Evolutionary conservation across 2,113 vertebrate genomes (phyloP).

Genomic region (Suricata suricatta): DNA sequence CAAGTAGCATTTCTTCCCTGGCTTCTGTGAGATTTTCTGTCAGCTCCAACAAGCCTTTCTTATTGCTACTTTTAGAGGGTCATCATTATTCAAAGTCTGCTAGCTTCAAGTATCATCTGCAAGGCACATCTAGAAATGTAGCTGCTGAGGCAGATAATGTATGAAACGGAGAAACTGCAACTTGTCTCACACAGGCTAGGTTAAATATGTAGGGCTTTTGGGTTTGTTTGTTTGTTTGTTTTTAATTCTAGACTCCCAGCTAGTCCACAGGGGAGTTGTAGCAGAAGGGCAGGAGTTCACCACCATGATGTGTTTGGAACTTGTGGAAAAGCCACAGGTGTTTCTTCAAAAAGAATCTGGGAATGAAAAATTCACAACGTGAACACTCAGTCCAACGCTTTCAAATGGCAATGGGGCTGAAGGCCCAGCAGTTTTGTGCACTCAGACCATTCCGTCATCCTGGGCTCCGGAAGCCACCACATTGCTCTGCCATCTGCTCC

Average conservation of each 20-base stretch:
- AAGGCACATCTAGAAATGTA: constrained; percentile 59
- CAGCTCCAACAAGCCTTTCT: constrained; percentile 70
- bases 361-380: background rate
- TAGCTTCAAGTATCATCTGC: constrained; percentile 56
- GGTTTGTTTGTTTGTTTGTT: no score
- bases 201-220: constrained; percentile 49
- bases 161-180: background rate
- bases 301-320: background rate
- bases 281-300: background rate
- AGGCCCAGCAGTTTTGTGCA: background rate
- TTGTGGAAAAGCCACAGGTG: background rate
- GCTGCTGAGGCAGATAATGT: constrained; percentile 48
- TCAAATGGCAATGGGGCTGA: background rate
- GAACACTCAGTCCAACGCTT: background rate
- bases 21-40: constrained; percentile 58
- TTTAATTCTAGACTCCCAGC: background rate
- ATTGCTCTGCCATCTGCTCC: background rate
- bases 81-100: constrained; percentile 72
- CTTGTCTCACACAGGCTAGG: constrained; percentile 8
- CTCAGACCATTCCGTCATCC: background rate
- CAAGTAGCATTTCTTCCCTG: constrained; percentile 58
- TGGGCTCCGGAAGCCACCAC: background rate
- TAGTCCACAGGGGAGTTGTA: background rate
- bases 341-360: constrained; percentile 6
- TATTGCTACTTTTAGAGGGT: constrained; percentile 63